Base-by-base conservation (phyloP, 2,113 vertebrate genomes). In the Anser cygnoides region DNA sequence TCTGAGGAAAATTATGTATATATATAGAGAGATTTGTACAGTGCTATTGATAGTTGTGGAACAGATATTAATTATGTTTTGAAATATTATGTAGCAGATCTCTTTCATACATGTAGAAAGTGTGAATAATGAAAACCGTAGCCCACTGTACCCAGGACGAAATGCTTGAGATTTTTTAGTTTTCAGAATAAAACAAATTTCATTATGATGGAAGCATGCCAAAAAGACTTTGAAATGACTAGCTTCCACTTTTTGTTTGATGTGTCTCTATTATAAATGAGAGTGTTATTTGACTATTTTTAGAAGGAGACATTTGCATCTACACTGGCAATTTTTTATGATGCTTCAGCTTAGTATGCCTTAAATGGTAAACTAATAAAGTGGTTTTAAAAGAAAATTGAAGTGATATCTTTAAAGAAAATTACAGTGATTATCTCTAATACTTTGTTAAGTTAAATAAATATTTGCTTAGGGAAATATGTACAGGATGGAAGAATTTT, bases 351-450 rank as follows among this genome's bases (percentile, higher is more conserved):
- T 91, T 70, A 95, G 62, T 89, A 28, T 87, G 49, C 90, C 89
- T 96, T 77, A 93, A 96, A 92, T 88, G 78, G 81, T 75, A 58
- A 93, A 84, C 88, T 92, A 96, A 94, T 93, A 86, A 97, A 96
- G 84, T 95, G 73, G 73, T 55, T 96, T 96, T 79, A 96, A 96
- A 96, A 92, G 84, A 90, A 96, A 94, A 94, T 88, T 76, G 44
- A 96, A 96, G 96, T 94, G 29, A 87, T 39, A 21, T 79, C 62
- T 94, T 96, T 93, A 90, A 90, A 76, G 87, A 73, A 96, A 94
- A 96, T 93, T 66, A 63, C 66, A 89, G 57, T 81, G 90, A 95
- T 96, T 95, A 95, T 93, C 72, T 91, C 66, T 93, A 84, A 59
- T 88, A 88, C 61, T 81, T 96, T 79, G 94, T 59, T 68, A 76